These are phyloP conservation scores for Gobio gobio DNA, from an alignment of 2,113 vertebrate genomes.

Conservation along the genomic window DNA sequence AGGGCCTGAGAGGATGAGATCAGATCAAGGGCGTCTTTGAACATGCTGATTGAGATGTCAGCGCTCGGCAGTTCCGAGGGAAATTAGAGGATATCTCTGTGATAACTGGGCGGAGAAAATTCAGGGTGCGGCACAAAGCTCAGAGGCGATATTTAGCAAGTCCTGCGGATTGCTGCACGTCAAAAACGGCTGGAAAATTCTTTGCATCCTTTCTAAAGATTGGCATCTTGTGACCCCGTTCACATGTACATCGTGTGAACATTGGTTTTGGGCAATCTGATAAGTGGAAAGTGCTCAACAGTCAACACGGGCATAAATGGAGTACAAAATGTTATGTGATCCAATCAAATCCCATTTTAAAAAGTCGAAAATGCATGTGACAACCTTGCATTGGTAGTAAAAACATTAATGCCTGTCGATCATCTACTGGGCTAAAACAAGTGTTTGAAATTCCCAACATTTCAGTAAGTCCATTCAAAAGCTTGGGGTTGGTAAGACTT, in stretches of 20 bases:
- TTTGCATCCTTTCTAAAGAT: neutral
- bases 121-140: neutral
- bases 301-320: neutral
- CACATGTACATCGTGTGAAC: neutral
- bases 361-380: neutral
- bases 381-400: neutral
- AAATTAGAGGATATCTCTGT: slow-evolving; percentile 35
- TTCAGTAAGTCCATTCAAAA: no score
- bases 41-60: slow-evolving; percentile 38
- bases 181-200: neutral
- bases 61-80: slow-evolving; percentile 15
- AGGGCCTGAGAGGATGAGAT: slow-evolving; percentile 34
- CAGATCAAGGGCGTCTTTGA: slow-evolving; percentile 51
- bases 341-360: neutral
- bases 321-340: neutral
- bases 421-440: neutral
- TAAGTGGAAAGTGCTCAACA: neutral
- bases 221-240: neutral
- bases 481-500: neutral
- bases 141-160: neutral
- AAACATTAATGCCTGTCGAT: neutral
- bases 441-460: neutral
- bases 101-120: slow-evolving; percentile 23
- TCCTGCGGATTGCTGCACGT: neutral
- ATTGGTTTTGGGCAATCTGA: neutral